Evolutionary conservation across 2,113 vertebrate species (phyloP), one percentile per base, ranked within the genome.

Genomic region (Athene cunicularia): DNA sequence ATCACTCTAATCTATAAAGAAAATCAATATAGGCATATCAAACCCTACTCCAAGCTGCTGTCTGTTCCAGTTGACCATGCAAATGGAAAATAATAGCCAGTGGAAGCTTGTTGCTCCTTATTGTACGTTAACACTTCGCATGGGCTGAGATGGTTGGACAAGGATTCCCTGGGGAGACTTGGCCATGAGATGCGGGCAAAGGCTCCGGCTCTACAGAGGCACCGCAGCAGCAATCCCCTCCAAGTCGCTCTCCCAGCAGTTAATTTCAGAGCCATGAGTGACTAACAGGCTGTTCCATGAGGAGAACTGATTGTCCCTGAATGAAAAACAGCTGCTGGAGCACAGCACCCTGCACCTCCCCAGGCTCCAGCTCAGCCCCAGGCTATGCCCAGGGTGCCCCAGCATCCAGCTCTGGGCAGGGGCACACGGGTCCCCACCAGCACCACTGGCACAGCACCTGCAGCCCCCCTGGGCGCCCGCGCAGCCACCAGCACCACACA

Each of bases 1-100:
- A 98, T 96, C 96, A 64, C 98, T 97, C 93, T 93, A 96, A 98
- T 97, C 96, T 93, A 92, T 97, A 96, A 96, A 97, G 97, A 97
- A 97, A 97, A 98, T 98, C 98, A 92, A 98, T 98, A 88, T 17
- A 71, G 70, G 74, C 90, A 77, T 95, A 97, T 96, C 95, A 96
- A 93, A 92, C 68, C 87, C 77, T 76, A 13, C 73, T 84, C 81
- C 4, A 56, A 95, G 64, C 33, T 43, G 28, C 81, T 71, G 66
- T 59, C 83, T 93, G 47, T 88, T 90, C 19, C 41, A 89, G 95
- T 80, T 88, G 55, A 66, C 63, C 24, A 91, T 33, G 62, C 77
- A 84, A 80, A 96, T 74, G 41, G 91, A 80, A 93, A 91, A 71
- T 53, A 22, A 94, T 37, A 79, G 67, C 91, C 84, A 59, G 28